Percentiles rank a stretch among this genome's conserved stretches.
Conservation (phyloP, 2,888 invertebrate species). For the Hydrotaea cyrtoneurina region DNA sequence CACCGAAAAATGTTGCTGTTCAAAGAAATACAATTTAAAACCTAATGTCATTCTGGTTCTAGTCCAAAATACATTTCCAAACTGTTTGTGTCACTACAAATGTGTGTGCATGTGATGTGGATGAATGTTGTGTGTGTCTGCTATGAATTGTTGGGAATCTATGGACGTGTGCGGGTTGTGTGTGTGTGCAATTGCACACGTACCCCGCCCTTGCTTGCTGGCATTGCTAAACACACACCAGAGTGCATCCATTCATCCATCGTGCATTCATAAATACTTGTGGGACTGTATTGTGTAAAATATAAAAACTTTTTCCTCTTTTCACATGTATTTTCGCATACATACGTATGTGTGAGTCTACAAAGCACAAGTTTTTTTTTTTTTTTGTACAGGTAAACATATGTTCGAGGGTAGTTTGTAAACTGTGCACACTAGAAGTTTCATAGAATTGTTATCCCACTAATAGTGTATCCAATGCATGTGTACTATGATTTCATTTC, state of each 20-base stretch:
- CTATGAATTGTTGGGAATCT: too few relatives aligned
- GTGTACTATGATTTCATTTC: too few relatives aligned
- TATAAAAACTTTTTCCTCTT: constrained; percentile 29
- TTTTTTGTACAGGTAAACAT: not conserved
- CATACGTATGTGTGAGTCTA: not conserved
- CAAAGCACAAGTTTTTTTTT: not conserved
- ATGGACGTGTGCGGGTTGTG: not conserved
- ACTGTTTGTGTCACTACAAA: not conserved
- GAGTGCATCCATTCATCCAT: constrained; percentile 18
- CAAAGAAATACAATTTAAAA: constrained; percentile 28
- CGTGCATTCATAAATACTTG: constrained; percentile 32
- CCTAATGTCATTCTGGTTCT: constrained; percentile 19
- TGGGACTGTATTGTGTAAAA: constrained; percentile 29
- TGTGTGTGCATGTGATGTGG: too few relatives aligned
- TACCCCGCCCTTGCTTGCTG: not conserved
- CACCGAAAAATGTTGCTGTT: not conserved
- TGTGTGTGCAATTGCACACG: constrained; percentile 3
- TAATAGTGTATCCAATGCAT: too few relatives aligned
- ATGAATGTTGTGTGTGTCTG: too few relatives aligned
- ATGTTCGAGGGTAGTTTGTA: not conserved
- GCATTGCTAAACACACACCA: constrained; percentile 23
- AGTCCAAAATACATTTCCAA: constrained; percentile 7
- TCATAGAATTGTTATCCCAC: too few relatives aligned
- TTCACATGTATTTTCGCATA: not conserved
- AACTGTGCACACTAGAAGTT: too few relatives aligned